Percentiles rank a stretch among this genome's conserved stretches.
These are phyloP conservation scores for Notoglanidium macrostoma DNA, from an alignment of 2,797 vertebrate genomes.

Conservation along the genomic window DNA sequence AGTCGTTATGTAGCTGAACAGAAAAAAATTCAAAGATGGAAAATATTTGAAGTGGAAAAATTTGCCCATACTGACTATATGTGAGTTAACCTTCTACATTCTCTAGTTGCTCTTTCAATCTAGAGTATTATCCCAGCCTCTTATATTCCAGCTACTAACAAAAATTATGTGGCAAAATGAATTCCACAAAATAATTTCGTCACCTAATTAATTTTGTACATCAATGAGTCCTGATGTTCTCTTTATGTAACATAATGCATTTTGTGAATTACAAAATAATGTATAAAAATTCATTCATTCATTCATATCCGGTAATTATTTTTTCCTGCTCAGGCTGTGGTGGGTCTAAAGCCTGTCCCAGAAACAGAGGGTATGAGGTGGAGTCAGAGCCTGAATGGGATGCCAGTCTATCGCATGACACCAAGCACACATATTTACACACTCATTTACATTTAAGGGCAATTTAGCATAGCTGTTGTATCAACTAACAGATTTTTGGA, in stretches of 20 bases:
- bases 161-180: background rate
- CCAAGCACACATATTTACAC: background rate
- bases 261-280: background rate
- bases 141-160: background rate
- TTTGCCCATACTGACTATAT: too few species aligned
- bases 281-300: background rate
- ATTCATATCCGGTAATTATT: background rate
- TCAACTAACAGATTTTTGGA: background rate
- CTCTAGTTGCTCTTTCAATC: background rate
- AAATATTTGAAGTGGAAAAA: background rate
- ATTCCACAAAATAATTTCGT: background rate
- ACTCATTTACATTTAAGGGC: background rate
- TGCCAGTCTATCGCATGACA: background rate
- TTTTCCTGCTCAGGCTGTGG: background rate
- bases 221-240: background rate
- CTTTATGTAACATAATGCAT: background rate
- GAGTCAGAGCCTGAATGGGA: background rate
- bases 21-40: conserved; percentile 23
- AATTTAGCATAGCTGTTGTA: background rate
- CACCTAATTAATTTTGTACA: background rate
- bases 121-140: too few species aligned
- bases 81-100: background rate
- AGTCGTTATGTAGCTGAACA: background rate
- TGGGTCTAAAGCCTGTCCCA: background rate
- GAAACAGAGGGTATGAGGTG: background rate